Conservation (phyloP, 2,888 invertebrate genomes). For the Odontocerum albicorne region DNA sequence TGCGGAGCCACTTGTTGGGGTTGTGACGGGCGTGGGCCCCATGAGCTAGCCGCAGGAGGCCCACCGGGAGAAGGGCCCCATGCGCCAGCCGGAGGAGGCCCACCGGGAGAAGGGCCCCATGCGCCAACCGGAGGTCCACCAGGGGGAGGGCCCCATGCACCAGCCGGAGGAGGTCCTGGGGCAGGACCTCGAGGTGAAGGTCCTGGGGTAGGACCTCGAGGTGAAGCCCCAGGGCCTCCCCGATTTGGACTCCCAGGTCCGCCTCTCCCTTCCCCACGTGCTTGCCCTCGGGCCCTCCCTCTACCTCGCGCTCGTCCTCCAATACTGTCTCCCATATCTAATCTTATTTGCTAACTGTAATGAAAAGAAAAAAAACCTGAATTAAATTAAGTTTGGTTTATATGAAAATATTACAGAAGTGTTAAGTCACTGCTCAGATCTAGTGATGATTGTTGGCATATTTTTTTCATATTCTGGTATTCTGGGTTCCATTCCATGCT, state of each 20-base stretch:
- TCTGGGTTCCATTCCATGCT: no score
- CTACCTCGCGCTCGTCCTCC: conserved; percentile 30
- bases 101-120: neutral
- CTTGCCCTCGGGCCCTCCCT: conserved; percentile 46
- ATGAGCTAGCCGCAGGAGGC: neutral
- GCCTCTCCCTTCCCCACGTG: conserved; percentile 36
- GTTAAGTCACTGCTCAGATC: no score
- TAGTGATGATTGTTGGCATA: no score
- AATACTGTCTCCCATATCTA: neutral
- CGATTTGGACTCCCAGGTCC: neutral
- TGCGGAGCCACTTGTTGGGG: conserved; percentile 19
- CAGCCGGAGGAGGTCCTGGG: neutral
- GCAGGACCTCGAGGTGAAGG: neutral
- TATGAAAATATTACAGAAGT: no score
- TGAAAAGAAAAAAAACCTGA: neutral
- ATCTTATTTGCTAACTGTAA: neutral
- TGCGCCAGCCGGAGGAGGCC: neutral
- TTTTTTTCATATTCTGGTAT: no score
- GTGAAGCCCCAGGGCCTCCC: no score
- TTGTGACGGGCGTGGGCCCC: conserved; percentile 38
- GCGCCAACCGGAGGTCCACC: neutral
- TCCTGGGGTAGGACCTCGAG: neutral
- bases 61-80: neutral
- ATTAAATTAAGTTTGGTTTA: neutral
- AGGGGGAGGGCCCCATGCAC: conserved; percentile 19